Base-by-base conservation (phyloP, 2,113 vertebrate species). In the Synchiropus splendidus region DNA sequence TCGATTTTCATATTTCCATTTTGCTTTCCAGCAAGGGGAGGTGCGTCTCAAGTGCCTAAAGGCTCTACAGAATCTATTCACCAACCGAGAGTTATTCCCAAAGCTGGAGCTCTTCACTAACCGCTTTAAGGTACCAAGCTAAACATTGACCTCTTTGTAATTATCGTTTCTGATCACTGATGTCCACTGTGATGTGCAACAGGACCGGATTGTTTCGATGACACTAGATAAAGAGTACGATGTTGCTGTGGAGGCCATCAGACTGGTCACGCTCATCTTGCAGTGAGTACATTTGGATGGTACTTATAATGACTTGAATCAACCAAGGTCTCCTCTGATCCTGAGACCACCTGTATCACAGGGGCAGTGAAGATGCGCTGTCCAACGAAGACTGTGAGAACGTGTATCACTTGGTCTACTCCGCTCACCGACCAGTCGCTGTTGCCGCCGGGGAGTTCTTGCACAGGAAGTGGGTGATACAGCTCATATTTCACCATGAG, bases 311-410 rank as follows among this genome's bases (percentile, higher is more conserved):
- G n/a, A 27, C 4, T 27, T 27, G 21, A 27, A 27, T 27, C n/a
- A n/a, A n/a, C n/a, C n/a, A n/a, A n/a, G n/a, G n/a, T n/a, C n/a
- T n/a, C n/a, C n/a, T n/a, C n/a, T n/a, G n/a, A n/a, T n/a, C n/a
- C n/a, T n/a, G n/a, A n/a, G n/a, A n/a, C n/a, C n/a, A n/a, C n/a
- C n/a, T n/a, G n/a, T 80, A 46, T 81, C 86, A 5, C 84, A 99
- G 95, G 83, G 95, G 91, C 42, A 99, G 94, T 3, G 95, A 99
- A 79, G 95, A 99, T 61, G 95, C 94, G 35, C 81, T 99, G 69
- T 98, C 95, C 8, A 99, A 97, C 18, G 95, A 99, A 81, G 95
- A 99, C 82, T 99, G 95, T 64, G 95, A 99, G 83, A 99, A 99
- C 31, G 95, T 99, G 45, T 99, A 99, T 75, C 95, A 99, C 71